A percentile compares a stretch with the other conserved stretches of the same genome.
Evolutionary conservation across 2,888 invertebrate species (phyloP).

Genomic region (Synergus umbraculus): DNA sequence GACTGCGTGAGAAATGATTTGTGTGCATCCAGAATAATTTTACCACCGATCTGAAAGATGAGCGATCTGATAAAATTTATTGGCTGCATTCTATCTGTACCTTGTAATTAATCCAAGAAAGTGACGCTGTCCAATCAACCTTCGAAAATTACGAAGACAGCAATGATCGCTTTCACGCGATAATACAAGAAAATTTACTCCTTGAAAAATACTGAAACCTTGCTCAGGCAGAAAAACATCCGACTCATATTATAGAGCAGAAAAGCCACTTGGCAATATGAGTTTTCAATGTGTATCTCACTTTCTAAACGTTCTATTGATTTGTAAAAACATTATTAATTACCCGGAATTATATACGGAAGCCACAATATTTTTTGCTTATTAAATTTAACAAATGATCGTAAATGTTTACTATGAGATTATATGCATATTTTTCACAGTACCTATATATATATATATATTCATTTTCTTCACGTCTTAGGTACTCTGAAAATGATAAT

Average conservation of each 20-base stretch:
- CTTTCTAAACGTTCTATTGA: slow-evolving; percentile 7
- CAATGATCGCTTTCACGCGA: slow-evolving; percentile 28
- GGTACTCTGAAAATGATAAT: neutral
- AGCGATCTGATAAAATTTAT: slow-evolving; percentile 19
- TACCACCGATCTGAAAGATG: slow-evolving; percentile 9
- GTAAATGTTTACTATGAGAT: neutral
- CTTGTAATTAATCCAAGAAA: slow-evolving; percentile 32
- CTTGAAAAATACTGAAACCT: neutral
- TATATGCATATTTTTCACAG: neutral
- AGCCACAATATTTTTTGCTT: slow-evolving; percentile 7
- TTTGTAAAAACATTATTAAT: neutral
- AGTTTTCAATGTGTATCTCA: neutral
- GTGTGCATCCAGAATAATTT: neutral
- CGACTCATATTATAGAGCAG: neutral
- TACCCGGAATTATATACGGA: neutral
- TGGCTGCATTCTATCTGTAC: neutral
- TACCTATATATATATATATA: neutral
- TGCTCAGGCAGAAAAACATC: slow-evolving; percentile 7
- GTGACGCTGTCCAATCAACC: slow-evolving; percentile 14
- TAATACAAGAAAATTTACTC: slow-evolving; percentile 16
- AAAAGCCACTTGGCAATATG: neutral
- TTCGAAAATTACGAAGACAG: slow-evolving; percentile 28
- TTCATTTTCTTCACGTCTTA: neutral
- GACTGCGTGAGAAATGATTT: neutral
- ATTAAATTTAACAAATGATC: neutral